These are phyloP conservation scores for Nebria brevicollis DNA, from an alignment of 2,888 invertebrate genomes.

Conservation along the genomic window DNA sequence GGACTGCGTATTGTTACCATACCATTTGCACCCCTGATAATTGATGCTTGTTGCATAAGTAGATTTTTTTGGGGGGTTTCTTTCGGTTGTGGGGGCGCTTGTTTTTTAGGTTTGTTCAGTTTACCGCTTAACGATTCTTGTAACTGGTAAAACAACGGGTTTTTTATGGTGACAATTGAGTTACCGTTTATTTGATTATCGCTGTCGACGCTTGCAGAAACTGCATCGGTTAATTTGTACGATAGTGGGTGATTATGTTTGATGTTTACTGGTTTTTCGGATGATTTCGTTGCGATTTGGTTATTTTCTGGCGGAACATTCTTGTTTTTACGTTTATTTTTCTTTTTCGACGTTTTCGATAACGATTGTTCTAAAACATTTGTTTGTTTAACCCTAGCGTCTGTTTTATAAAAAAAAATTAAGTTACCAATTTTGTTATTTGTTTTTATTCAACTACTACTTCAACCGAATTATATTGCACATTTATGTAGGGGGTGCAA, in stretches of 20 bases:
- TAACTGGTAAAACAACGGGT: constrained; percentile 77
- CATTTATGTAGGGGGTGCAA: too few species aligned
- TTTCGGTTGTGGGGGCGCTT: constrained; percentile 57
- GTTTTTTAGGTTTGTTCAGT: constrained; percentile 60
- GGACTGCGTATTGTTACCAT: constrained; percentile 89
- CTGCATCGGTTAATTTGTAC: constrained; percentile 58
- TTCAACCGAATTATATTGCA: too few species aligned
- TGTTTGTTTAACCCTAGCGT: neutral
- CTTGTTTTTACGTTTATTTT: constrained; percentile 68
- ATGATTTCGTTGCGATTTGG: constrained; percentile 49
- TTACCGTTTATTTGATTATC: constrained; percentile 54
- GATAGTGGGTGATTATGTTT: constrained; percentile 56
- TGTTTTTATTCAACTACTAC: too few species aligned
- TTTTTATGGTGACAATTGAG: constrained; percentile 79
- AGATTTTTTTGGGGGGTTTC: constrained; percentile 55
- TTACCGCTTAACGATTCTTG: constrained; percentile 63
- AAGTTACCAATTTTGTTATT: too few species aligned
- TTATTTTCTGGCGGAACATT: constrained; percentile 57
- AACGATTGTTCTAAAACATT: constrained; percentile 5
- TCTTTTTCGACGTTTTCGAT: constrained; percentile 16
- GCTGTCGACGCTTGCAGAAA: constrained; percentile 9
- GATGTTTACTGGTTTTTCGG: constrained; percentile 50
- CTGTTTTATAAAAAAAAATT: too few species aligned
- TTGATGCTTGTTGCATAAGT: constrained; percentile 69
- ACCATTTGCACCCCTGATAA: constrained; percentile 77